Conservation (phyloP, 2,888 invertebrate genomes). For the Ophonus ardosiacus region DNA sequence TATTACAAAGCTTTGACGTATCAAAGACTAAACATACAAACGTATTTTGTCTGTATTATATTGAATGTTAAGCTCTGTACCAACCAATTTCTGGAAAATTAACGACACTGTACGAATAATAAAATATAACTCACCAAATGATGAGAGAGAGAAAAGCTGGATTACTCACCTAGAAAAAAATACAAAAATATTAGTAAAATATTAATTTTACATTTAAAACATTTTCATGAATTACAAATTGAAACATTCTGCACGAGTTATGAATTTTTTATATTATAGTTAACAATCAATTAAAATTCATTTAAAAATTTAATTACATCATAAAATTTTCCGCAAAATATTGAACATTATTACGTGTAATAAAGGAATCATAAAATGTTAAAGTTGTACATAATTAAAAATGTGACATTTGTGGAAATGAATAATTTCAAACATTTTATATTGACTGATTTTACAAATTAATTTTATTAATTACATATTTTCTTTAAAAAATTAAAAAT, state of each 20-base stretch:
- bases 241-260: neutral
- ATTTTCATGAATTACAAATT: neutral
- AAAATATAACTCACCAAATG: constrained; percentile 42
- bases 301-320: too few relatives aligned
- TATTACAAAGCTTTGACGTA: too few relatives aligned
- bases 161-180: constrained; percentile 49
- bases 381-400: too few relatives aligned
- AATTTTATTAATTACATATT: too few relatives aligned
- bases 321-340: too few relatives aligned
- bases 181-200: constrained; percentile 1
- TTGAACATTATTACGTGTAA: too few relatives aligned
- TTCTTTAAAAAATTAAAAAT: too few relatives aligned
- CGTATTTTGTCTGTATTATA: neutral
- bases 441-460: too few relatives aligned
- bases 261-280: neutral
- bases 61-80: constrained; percentile 4
- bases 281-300: neutral
- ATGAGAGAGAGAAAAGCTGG: constrained; percentile 21
- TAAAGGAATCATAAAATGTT: too few relatives aligned
- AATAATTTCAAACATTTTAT: too few relatives aligned
- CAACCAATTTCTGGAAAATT: constrained; percentile 20
- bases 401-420: too few relatives aligned
- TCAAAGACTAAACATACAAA: neutral
- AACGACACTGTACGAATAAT: constrained; percentile 46
- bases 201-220: neutral